These are phyloP conservation scores for Denticeps clupeoides DNA, from an alignment of 2,797 vertebrate genomes.

Conservation along the genomic window DNA sequence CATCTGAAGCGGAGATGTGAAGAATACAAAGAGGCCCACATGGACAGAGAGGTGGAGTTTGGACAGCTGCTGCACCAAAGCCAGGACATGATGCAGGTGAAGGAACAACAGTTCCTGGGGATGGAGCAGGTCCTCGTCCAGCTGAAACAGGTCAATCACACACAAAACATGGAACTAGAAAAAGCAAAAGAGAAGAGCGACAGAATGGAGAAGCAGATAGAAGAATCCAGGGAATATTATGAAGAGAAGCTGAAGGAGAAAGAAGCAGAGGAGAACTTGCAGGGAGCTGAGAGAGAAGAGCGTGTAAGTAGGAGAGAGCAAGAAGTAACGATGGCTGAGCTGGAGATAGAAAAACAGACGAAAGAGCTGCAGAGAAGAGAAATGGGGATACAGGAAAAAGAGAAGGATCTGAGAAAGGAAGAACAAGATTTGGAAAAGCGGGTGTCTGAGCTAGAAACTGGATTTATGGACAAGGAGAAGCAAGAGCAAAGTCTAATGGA, in stretches of 20 bases:
- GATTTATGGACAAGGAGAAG: neutral
- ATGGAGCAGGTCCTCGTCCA: slow-evolving; percentile 9
- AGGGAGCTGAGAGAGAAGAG: slow-evolving; percentile 12
- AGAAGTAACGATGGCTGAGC: neutral
- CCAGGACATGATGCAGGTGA: slow-evolving; percentile 22
- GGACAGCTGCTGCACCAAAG: slow-evolving; percentile 10
- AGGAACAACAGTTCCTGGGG: slow-evolving; percentile 20
- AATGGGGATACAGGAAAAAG: neutral
- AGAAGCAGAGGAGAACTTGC: slow-evolving; percentile 7
- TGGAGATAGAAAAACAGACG: neutral
- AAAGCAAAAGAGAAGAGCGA: slow-evolving; percentile 17
- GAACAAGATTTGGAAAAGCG: slow-evolving; percentile 5
- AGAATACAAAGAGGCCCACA: too few species aligned
- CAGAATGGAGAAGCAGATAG: slow-evolving; percentile 18
- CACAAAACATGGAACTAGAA: slow-evolving; percentile 27
- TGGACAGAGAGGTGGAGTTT: slow-evolving; percentile 18
- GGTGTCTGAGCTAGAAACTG: too few species aligned
- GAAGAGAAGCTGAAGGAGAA: slow-evolving; percentile 23
- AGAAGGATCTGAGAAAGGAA: neutral
- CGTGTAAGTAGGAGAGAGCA: slow-evolving; percentile 7
- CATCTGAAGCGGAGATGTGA: too few species aligned
- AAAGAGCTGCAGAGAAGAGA: neutral
- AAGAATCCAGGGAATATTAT: slow-evolving; percentile 28
- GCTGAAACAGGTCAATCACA: slow-evolving; percentile 23
- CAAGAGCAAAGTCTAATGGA: slow-evolving; percentile 8